Evolutionary conservation across 2,888 invertebrate species (phyloP), one percentile per base, ranked within the genome.

Genomic region (Chirona hameri): DNA sequence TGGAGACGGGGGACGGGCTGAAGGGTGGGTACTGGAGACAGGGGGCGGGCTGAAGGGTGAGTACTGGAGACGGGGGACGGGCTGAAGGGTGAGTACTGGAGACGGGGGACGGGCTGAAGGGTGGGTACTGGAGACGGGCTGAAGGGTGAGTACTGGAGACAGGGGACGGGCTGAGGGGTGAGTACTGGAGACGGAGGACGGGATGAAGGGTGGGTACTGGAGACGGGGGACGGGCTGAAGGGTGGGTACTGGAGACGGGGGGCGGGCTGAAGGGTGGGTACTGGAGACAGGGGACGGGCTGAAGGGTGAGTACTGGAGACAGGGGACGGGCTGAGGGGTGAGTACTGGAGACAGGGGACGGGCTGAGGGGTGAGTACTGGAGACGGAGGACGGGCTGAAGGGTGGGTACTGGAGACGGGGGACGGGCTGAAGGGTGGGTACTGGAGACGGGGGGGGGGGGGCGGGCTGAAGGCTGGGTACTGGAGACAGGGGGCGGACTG

Each of bases 331-430:
- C 39, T n/a, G n/a, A n/a, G n/a, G n/a, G n/a, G n/a, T n/a, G n/a
- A n/a, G n/a, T n/a, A n/a, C n/a, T n/a, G n/a, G n/a, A n/a, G 97
- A 97, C 90, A 97, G 97, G 85, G 97, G 97, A 82, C n/a, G 96
- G 96, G 87, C 91, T 97, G 87, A 97, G 97, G 89, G 96, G 91
- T 89, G 86, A 82, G 82, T 7, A 5, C 2, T 39, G 39, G 39
- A 39, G 39, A 39, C 39, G 7, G 39, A 7, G 39, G 39, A 39
- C 39, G 39, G 39, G 39, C 39, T n/a, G n/a, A n/a, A n/a, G n/a
- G n/a, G n/a, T n/a, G n/a, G n/a, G n/a, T n/a, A n/a, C n/a, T n/a
- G n/a, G n/a, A n/a, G 97, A 97, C 90, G 97, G 97, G 85, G 97
- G 97, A 82, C n/a, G 96, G 96, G 87, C 91, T 97, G 87, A 97